Evolutionary conservation across 2,113 vertebrate species (phyloP), one percentile per base, ranked within the genome.

Genomic region (Ifrita kowaldi): DNA sequence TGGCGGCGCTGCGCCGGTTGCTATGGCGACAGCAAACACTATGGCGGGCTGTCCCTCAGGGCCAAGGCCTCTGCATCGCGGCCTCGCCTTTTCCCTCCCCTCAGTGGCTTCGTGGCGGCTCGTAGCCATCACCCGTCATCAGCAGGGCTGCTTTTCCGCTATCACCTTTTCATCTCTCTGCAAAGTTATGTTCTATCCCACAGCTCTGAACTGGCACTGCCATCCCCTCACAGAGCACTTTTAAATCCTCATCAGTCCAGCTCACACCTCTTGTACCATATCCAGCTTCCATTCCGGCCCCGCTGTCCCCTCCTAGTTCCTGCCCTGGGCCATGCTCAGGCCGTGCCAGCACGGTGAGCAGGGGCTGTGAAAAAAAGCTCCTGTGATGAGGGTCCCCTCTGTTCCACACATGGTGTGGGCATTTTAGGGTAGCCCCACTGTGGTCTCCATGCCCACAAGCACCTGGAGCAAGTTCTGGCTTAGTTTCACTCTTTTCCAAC

Each of bases 391-490:
- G 22, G 8, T n/a, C 17, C 41, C 10, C 13, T 33, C 30, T 32
- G 16, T 37, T 11, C 17, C 10, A 7, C 24, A 2, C 46, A 19
- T 3, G 8, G 2, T 11, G 6, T 11, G 59, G 71, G 23, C 37
- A 4, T 17, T 16, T 1, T 1, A 20, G 53, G 53, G 20, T 5
- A 23, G 37, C 19, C 50, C 19, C 30, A 13, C 23, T 4, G 60
- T 33, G 16, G 3, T n/a, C 30, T 64, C 5, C 1, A 2, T 16
- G 22, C 18, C 22, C 8, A 2, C 2, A 0, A 46, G 22, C 3
- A 7, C 11, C 30, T 19, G 9, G 5, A 50, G 26, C 52, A 46
- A 19, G 1, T 50, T 71, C 52, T 30, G n/a, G 6, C 7, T 63
- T 13, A 2, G 1, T 53, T 78, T 41, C 7, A 2, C 14, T 47